These are phyloP conservation scores for Lasioglossum marginatum DNA, from an alignment of 2,888 invertebrate genomes.

Conservation along the genomic window DNA sequence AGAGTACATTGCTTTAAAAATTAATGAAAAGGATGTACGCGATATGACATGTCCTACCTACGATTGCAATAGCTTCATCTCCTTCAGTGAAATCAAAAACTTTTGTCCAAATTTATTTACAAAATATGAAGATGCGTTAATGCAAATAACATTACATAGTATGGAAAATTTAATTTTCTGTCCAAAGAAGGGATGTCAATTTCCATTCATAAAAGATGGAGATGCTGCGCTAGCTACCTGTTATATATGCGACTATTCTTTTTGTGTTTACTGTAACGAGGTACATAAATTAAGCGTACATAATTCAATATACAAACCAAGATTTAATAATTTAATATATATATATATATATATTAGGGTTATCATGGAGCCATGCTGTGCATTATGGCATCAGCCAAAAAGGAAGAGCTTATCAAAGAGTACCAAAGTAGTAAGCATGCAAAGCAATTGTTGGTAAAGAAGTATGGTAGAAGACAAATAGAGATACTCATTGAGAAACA, in stretches of 20 bases:
- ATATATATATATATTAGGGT: constrained; percentile 54
- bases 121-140: constrained; percentile 69
- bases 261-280: constrained; percentile 76
- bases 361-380: constrained; percentile 76
- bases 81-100: constrained; percentile 55
- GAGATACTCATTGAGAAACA: constrained; percentile 70
- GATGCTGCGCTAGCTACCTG: constrained; percentile 72
- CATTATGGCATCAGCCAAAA: constrained; percentile 53
- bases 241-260: constrained; percentile 70
- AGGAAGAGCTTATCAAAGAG: constrained; percentile 59
- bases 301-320: background rate
- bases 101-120: constrained; percentile 67
- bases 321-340: background rate
- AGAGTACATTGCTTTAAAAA: constrained; percentile 66
- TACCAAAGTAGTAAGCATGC: constrained; percentile 64
- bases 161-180: constrained; percentile 75
- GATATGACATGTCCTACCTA: constrained; percentile 67
- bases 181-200: constrained; percentile 71
- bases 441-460: constrained; percentile 65
- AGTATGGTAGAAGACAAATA: constrained; percentile 74
- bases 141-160: constrained; percentile 59
- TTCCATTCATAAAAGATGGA: constrained; percentile 64
- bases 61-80: constrained; percentile 63
- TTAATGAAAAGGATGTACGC: constrained; percentile 58
- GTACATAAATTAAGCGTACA: constrained; percentile 52